A percentile compares a stretch with the other conserved stretches of the same genome.
Conservation (phyloP, 2,888 invertebrate species). For the Limnephilus auricula region DNA sequence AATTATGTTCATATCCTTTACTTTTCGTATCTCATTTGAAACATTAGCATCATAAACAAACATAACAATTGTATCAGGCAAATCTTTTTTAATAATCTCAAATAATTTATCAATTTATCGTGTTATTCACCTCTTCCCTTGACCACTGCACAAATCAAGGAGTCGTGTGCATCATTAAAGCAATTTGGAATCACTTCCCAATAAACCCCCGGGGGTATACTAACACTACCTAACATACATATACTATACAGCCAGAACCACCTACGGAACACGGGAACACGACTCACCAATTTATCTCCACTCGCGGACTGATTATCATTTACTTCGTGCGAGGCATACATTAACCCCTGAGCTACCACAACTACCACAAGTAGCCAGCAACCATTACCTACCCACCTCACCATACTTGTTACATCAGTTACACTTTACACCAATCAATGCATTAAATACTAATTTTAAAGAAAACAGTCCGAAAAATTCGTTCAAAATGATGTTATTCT, state of each 20-base stretch:
- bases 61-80: neutral
- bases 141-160: conserved; percentile 3
- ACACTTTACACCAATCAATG: too few relatives aligned
- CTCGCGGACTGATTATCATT: conserved; percentile 37
- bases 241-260: neutral
- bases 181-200: conserved; percentile 14
- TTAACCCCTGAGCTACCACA: conserved; percentile 23
- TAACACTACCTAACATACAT: neutral
- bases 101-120: neutral
- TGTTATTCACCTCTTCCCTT: neutral
- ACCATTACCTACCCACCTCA: neutral
- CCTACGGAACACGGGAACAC: conserved; percentile 22
- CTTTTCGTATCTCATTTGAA: too few relatives aligned
- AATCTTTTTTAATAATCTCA: neutral
- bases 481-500: too few relatives aligned
- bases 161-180: conserved; percentile 4
- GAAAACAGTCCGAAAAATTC: too few relatives aligned
- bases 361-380: neutral
- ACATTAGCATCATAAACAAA: too few relatives aligned
- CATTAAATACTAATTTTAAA: too few relatives aligned
- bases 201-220: neutral
- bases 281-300: conserved; percentile 44
- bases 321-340: conserved; percentile 36
- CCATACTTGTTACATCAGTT: too few relatives aligned
- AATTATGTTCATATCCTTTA: too few relatives aligned